These are phyloP conservation scores for Stenopsyche tienmushanensis DNA, from an alignment of 1,140 invertebrate species.

Conservation along the genomic window DNA sequence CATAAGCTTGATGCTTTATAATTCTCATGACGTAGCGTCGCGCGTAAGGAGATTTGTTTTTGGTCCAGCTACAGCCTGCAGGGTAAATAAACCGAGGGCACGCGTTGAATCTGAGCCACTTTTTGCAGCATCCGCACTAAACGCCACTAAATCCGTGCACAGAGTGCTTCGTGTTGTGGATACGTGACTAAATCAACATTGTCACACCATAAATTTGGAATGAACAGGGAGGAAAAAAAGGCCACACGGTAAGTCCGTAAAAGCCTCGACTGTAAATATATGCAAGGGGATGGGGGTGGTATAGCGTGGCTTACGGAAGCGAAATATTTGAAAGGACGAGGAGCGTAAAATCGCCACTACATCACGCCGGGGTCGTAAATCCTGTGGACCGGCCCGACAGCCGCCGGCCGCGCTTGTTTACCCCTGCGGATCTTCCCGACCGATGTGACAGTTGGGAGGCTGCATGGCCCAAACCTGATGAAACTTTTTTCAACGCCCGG, in stretches of 20 bases:
- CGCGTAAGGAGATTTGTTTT: neutral
- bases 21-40: neutral
- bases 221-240: slow-evolving; percentile 5
- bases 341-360: slow-evolving; percentile 40
- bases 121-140: slow-evolving; percentile 3
- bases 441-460: neutral
- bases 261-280: slow-evolving; percentile 11
- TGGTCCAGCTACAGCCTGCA: neutral
- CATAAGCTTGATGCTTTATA: neutral
- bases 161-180: too few relatives aligned
- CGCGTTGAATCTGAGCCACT: too few relatives aligned
- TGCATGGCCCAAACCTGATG: too few relatives aligned
- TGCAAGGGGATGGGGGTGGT: neutral
- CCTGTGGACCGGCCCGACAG: slow-evolving; percentile 14
- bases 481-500: neutral
- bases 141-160: neutral
- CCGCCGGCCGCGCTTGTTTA: slow-evolving; percentile 17
- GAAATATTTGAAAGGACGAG: slow-evolving; percentile 36
- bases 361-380: slow-evolving; percentile 36
- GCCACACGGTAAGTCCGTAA: neutral
- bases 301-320: slow-evolving; percentile 32
- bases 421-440: slow-evolving; percentile 8
- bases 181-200: slow-evolving; percentile 11
- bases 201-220: slow-evolving; percentile 10
- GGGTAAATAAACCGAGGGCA: too few relatives aligned